phyloP scores from a whole-genome alignment of 2,888 invertebrate genomes.

The Drosophila pseudotalamancana region DNA sequence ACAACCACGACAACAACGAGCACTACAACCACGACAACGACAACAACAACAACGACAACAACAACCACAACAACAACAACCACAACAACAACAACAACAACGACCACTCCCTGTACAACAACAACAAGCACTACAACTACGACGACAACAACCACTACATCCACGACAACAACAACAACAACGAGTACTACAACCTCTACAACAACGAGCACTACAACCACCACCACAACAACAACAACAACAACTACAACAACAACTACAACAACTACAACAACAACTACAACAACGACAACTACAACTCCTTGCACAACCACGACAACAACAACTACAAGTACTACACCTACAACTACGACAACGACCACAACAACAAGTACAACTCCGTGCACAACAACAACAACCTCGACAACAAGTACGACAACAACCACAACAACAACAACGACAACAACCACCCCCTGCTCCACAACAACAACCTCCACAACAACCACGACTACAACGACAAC shows the following conservation, averaged over 20 bases:
- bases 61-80: constrained; percentile 9
- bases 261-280: constrained; percentile 3
- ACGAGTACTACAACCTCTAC: constrained; percentile 7
- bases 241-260: constrained; percentile 11
- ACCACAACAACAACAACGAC: constrained; percentile 1
- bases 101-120: neutral
- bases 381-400: neutral
- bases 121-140: constrained; percentile 11
- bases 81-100: constrained; percentile 10
- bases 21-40: neutral
- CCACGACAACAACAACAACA: neutral
- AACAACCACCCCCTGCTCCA: constrained; percentile 9
- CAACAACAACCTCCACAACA: constrained; percentile 13
- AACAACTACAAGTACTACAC: neutral
- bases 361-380: constrained; percentile 2
- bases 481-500: constrained; percentile 3
- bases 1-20: neutral
- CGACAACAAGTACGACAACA: neutral
- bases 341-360: neutral
- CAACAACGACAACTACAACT: constrained; percentile 7
- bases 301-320: constrained; percentile 2
- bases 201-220: neutral
- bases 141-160: neutral
- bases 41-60: neutral
- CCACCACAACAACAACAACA: constrained; percentile 17